A percentile compares a stretch with the other conserved stretches of the same genome.
Conservation (phyloP, 2,888 invertebrate species). For the Anorthoa munda region DNA sequence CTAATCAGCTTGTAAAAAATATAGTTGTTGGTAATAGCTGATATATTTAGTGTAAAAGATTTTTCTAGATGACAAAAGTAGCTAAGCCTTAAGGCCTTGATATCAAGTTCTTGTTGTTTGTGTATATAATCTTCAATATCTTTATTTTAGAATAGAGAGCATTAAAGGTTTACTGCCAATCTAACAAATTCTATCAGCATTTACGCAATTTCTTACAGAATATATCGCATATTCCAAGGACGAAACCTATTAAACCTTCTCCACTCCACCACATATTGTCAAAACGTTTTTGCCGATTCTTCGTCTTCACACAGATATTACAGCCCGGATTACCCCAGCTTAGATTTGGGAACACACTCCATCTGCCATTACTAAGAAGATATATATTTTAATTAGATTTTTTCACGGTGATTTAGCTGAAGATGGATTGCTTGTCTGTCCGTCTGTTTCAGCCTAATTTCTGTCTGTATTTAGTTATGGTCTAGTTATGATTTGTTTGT, state of each 20-base stretch:
- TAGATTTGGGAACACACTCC: conserved; percentile 49
- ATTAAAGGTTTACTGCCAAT: no score
- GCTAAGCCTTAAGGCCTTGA: no score
- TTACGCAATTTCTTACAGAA: no score
- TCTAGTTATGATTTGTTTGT: conserved; percentile 55
- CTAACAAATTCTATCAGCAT: no score
- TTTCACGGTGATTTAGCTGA: conserved; percentile 59
- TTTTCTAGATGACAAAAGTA: no score
- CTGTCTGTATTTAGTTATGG: conserved; percentile 16
- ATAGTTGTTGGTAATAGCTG: background rate
- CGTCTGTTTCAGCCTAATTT: conserved; percentile 41
- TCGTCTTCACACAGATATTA: conserved; percentile 48
- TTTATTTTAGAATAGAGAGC: no score
- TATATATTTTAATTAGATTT: conserved; percentile 60
- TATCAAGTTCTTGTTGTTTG: no score
- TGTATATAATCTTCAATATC: no score
- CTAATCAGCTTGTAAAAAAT: background rate
- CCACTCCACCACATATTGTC: background rate
- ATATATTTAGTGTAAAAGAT: no score
- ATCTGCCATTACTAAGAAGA: conserved; percentile 55
- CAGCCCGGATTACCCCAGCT: conserved; percentile 59
- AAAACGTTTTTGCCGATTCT: conserved; percentile 58
- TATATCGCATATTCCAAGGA: background rate
- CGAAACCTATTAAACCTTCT: conserved; percentile 21
- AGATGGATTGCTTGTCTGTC: conserved; percentile 48